These are phyloP conservation scores for Acipenser transmontanus DNA, from an alignment of 2,797 vertebrate species.

Conservation along the genomic window DNA sequence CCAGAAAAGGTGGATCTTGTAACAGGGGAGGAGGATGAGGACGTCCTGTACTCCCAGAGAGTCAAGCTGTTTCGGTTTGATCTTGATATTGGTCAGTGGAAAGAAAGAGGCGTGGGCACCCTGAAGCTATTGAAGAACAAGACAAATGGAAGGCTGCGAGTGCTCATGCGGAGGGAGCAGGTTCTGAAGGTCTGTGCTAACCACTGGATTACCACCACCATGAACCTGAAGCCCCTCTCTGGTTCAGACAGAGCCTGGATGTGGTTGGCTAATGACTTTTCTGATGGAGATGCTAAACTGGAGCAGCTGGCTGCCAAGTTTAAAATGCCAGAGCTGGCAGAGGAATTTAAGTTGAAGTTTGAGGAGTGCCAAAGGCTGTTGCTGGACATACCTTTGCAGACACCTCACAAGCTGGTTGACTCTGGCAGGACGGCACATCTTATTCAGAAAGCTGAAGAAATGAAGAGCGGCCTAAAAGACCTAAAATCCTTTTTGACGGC, in stretches of 20 bases:
- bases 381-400: constrained; percentile 92
- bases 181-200: constrained; percentile 97
- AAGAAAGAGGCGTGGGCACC: constrained; percentile 88
- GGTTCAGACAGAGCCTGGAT: constrained; percentile 94
- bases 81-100: constrained; percentile 81
- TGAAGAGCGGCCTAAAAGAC: constrained; percentile 93
- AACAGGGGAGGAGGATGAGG: constrained; percentile 94
- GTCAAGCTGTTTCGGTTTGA: constrained; percentile 95
- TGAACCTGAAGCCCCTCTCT: constrained; percentile 89
- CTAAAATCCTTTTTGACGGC: constrained; percentile 87
- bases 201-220: constrained; percentile 96
- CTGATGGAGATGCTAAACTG: constrained; percentile 83
- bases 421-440: constrained; percentile 86
- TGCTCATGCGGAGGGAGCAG: constrained; percentile 94
- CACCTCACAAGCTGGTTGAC: constrained; percentile 92
- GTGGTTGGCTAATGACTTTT: constrained; percentile 92
- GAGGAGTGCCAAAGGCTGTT: constrained; percentile 88
- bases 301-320: constrained; percentile 93
- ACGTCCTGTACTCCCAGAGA: constrained; percentile 81
- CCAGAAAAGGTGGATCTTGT: constrained; percentile 91
- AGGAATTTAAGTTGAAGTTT: constrained; percentile 91
- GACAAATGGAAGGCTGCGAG: constrained; percentile 80
- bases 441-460: constrained; percentile 95
- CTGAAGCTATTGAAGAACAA: constrained; percentile 90
- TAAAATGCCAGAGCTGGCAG: constrained; percentile 84